phyloP scores from a whole-genome alignment of 1,140 invertebrate species.

The Euura lappo region DNA sequence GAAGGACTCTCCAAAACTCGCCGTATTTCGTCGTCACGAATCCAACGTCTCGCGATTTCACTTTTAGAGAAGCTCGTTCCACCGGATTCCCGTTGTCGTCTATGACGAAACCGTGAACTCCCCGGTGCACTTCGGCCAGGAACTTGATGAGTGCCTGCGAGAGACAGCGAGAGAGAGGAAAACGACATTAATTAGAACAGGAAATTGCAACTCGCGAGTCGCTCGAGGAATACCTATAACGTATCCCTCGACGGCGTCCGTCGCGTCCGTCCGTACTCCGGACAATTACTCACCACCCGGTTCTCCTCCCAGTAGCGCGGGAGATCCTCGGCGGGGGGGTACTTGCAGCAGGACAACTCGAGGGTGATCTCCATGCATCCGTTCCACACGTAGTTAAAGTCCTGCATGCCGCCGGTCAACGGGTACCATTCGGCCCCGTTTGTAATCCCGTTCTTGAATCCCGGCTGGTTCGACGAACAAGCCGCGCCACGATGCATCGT shows the following conservation, averaged over 20 bases:
- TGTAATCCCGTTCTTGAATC: conserved; percentile 86
- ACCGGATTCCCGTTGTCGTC: conserved; percentile 84
- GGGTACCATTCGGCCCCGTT: conserved; percentile 95
- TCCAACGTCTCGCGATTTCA: conserved; percentile 85
- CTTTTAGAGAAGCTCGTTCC: conserved; percentile 80
- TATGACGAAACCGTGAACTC: conserved; percentile 81
- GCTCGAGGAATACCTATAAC: not conserved
- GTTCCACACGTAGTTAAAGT: conserved; percentile 97
- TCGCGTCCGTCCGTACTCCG: not conserved
- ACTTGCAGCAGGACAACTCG: conserved; percentile 97
- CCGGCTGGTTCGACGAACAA: conserved; percentile 75
- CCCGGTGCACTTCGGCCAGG: conserved; percentile 86
- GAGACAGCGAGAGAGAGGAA: conserved; percentile 22
- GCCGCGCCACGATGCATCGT: conserved; percentile 84
- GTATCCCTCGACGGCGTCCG: not conserved
- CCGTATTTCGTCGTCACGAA: conserved; percentile 90
- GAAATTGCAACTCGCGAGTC: not conserved
- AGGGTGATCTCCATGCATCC: conserved; percentile 98
- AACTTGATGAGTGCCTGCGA: conserved; percentile 82
- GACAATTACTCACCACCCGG: conserved; percentile 69
- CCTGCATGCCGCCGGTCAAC: conserved; percentile 90
- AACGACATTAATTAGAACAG: not conserved
- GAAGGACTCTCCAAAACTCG: conserved; percentile 90
- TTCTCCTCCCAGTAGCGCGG: conserved; percentile 96
- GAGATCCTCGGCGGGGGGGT: conserved; percentile 83